Base-by-base conservation (phyloP, 2,797 vertebrate species). In the Thripadectes ignobilis region DNA sequence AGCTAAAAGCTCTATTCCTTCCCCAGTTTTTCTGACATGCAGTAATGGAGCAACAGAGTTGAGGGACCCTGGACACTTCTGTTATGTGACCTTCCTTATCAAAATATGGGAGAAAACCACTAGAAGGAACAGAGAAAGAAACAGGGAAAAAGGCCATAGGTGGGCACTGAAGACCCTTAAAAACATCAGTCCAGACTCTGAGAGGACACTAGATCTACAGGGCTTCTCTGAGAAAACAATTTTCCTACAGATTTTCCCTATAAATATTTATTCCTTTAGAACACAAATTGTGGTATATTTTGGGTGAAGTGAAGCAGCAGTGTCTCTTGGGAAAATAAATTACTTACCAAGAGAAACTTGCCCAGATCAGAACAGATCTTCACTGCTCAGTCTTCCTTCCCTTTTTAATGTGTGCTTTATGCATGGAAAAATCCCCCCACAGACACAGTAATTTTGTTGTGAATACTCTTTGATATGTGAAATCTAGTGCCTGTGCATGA, bases 11-110 rank as follows among this genome's bases (percentile, higher is more conserved):
- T 9, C 19, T 54, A 6, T 16, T n/a, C 14, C 22, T 51, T 78
- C 6, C 6, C 22, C 6, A 27, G 1, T 54, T 30, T 62, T 89
- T 52, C 39, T 2, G 2, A 15, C 15, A 72, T 9, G 9, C 7
- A 27, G 6, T 38, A 67, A 36, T 29, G 7, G 32, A 78, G 38
- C 18, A 82, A n/a, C 1, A 10, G 4, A 6, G 0, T 18, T 39
- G 41, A 54, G 20, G 9, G 21, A n/a, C 16, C 14, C 18, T 14
- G n/a, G 12, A 3, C 11, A 41, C 30, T 58, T 61, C 38, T 52
- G 10, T 36, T 81, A 39, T 8, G 8, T 46, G 23, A 21, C 4
- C 16, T 71, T 74, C 20, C 20, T 14, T 30, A 61, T 36, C 14
- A 38, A 63, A 49, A 10, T 27, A 14, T 16, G 21, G 15, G 32